Conservation (phyloP, 2,113 vertebrate genomes). For the Sander vitreus region DNA sequence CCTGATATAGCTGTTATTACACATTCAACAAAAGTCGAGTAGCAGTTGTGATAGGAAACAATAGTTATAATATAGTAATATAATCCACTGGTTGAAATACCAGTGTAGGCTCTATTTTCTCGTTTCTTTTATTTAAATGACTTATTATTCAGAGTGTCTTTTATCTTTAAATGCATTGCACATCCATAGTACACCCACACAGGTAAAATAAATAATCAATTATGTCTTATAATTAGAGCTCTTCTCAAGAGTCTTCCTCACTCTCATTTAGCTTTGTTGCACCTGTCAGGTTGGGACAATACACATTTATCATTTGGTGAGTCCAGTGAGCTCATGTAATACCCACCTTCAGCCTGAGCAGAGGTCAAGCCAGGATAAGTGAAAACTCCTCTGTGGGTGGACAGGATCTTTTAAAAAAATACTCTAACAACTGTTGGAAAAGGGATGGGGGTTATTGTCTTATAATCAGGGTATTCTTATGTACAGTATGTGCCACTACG, state of each 20-base stretch:
- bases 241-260: background rate
- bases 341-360: background rate
- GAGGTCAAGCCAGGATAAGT: background rate
- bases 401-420: background rate
- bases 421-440: background rate
- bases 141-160: background rate
- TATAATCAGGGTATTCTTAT: background rate
- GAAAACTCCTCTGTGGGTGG: background rate
- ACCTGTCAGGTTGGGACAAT: background rate
- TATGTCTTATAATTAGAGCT: background rate
- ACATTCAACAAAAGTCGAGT: background rate
- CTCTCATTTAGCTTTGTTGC: background rate
- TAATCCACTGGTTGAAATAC: background rate
- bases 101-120: background rate
- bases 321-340: background rate
- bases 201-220: too few species aligned
- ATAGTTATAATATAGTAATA: background rate
- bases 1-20: conserved; percentile 8
- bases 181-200: too few species aligned
- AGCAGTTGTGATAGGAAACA: background rate
- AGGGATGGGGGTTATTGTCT: background rate
- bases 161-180: background rate
- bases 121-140: background rate
- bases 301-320: background rate
- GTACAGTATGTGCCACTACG: background rate